phyloP scores from a whole-genome alignment of 2,888 invertebrate species.

The Mythimna ferrago region DNA sequence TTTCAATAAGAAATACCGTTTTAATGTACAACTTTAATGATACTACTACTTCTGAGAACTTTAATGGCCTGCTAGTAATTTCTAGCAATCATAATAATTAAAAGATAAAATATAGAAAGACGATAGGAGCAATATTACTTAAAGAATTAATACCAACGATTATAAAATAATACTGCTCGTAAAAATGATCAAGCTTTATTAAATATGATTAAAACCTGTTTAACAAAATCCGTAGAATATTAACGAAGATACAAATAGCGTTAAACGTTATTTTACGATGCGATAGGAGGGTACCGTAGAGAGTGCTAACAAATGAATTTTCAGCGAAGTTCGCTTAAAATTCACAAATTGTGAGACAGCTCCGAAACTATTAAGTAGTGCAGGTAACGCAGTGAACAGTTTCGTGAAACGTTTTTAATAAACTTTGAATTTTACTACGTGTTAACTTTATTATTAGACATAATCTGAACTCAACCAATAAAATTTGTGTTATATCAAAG shows the following conservation, averaged over 20 bases:
- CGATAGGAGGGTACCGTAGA: slow-evolving; percentile 43
- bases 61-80: slow-evolving; percentile 6
- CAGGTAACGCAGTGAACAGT: slow-evolving; percentile 43
- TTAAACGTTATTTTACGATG: slow-evolving; percentile 42
- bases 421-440: slow-evolving; percentile 14
- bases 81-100: slow-evolving; percentile 19
- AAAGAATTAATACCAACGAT: slow-evolving; percentile 1
- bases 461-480: slow-evolving; percentile 5
- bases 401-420: slow-evolving; percentile 34
- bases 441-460: slow-evolving; percentile 23
- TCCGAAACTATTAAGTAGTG: slow-evolving; percentile 50
- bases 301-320: slow-evolving; percentile 69
- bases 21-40: not conserved
- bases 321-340: slow-evolving; percentile 67
- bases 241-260: slow-evolving; percentile 25
- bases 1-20: not conserved
- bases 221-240: slow-evolving; percentile 32
- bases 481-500: not conserved
- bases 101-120: not conserved
- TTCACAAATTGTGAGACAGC: slow-evolving; percentile 64
- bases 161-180: slow-evolving; percentile 1
- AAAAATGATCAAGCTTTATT: slow-evolving; percentile 32
- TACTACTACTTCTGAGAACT: not conserved
- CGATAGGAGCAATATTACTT: not conserved
- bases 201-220: slow-evolving; percentile 25